Conservation (phyloP, 2,888 invertebrate species). For the Orthonychiurus folsomi region DNA sequence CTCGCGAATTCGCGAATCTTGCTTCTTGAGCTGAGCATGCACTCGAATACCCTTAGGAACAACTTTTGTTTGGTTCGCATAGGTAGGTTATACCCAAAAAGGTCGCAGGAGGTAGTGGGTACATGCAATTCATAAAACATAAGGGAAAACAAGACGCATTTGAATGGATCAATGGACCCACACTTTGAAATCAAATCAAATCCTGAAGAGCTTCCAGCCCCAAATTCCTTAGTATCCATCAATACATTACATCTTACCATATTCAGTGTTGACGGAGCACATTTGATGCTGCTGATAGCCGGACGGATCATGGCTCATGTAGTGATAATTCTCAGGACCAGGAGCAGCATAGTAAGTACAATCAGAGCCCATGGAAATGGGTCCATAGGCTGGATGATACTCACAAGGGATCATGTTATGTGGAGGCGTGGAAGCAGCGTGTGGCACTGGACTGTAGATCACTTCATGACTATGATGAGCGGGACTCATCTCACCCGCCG, state of each 20-base stretch:
- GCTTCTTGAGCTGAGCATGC: too few relatives aligned
- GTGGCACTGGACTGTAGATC: conserved; percentile 38
- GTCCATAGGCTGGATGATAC: conserved; percentile 39
- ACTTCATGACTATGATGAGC: conserved; percentile 35
- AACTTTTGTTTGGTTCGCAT: too few relatives aligned
- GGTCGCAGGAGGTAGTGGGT: too few relatives aligned
- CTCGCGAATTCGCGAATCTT: too few relatives aligned
- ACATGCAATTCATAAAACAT: too few relatives aligned
- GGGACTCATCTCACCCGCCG: conserved; percentile 39
- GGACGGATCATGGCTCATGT: conserved; percentile 31
- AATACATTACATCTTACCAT: conserved; percentile 63
- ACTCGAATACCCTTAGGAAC: too few relatives aligned
- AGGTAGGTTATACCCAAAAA: too few relatives aligned
- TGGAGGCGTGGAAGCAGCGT: conserved; percentile 35
- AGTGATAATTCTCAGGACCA: conserved; percentile 37
- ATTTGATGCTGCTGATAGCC: conserved; percentile 49
- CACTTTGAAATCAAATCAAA: too few relatives aligned
- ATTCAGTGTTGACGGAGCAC: conserved; percentile 65
- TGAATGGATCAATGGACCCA: too few relatives aligned
- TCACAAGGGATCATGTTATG: conserved; percentile 38
- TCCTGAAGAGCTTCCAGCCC: too few relatives aligned
- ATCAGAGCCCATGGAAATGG: conserved; percentile 31
- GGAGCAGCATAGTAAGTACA: conserved; percentile 37
- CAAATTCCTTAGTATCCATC: too few relatives aligned
- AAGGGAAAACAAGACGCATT: too few relatives aligned